Evolutionary conservation across 2,797 vertebrate species (phyloP).

Genomic region (Sebastes iracundus): DNA sequence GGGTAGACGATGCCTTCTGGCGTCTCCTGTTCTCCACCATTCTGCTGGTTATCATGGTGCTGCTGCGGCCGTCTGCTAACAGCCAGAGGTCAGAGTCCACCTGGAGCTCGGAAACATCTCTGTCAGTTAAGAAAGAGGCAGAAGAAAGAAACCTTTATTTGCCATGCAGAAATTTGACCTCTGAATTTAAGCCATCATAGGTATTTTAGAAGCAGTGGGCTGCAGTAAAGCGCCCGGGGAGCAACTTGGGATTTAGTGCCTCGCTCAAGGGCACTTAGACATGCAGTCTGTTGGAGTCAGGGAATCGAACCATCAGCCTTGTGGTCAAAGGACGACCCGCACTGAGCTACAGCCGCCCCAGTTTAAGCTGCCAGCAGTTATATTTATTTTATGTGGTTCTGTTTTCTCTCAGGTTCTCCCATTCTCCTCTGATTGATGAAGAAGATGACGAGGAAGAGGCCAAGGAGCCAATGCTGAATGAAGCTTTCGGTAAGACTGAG

Average conservation of each 20-base stretch:
- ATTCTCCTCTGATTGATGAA: constrained; percentile 95
- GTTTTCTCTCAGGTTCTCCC: constrained; percentile 88
- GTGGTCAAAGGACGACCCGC: too few relatives aligned
- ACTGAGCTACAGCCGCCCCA: too few relatives aligned
- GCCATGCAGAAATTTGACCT: too few relatives aligned
- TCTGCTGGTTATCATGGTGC: constrained; percentile 96
- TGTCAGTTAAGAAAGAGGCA: too few relatives aligned
- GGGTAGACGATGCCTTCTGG: constrained; percentile 98
- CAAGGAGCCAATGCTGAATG: constrained; percentile 97
- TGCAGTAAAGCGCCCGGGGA: too few relatives aligned
- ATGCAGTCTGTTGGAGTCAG: too few relatives aligned
- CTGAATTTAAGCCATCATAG: too few relatives aligned
- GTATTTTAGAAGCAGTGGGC: too few relatives aligned
- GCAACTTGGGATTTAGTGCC: too few relatives aligned
- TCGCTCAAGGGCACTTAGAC: too few relatives aligned
- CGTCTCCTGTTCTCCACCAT: constrained; percentile 96
- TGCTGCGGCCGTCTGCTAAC: constrained; percentile 94
- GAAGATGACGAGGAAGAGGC: constrained; percentile 95
- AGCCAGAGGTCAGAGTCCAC: constrained; percentile 88
- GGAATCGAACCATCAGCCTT: too few relatives aligned
- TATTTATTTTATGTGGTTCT: not conserved
- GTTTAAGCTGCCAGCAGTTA: not conserved
- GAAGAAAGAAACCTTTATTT: too few relatives aligned
- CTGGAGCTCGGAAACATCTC: not conserved
- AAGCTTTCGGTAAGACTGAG: constrained; percentile 89